phyloP scores from a whole-genome alignment of 2,888 invertebrate species.

The Drosophila setosimentum region DNA sequence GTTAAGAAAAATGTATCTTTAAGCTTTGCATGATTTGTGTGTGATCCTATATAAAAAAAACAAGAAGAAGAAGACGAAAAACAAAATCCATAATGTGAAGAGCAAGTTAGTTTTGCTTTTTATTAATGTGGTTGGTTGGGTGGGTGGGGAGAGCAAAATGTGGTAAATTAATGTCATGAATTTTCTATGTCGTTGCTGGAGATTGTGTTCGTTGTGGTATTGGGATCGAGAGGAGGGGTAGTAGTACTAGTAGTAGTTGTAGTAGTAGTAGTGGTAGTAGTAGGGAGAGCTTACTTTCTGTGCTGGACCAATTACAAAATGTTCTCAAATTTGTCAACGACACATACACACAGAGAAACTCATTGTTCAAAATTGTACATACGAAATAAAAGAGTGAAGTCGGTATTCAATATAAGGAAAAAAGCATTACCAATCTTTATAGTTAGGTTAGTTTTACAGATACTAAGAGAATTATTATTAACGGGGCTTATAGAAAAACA shows the following conservation, averaged over 20 bases:
- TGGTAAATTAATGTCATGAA: conserved; percentile 30
- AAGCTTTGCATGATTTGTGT: conserved; percentile 61
- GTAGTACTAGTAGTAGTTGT: no score
- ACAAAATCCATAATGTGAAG: conserved; percentile 59
- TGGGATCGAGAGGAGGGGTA: not conserved
- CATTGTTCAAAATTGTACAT: conserved; percentile 41
- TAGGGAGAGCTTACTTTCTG: conserved; percentile 24
- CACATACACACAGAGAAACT: conserved; percentile 58
- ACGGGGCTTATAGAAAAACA: conserved; percentile 13
- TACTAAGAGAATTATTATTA: conserved; percentile 17
- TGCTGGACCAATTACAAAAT: conserved; percentile 54
- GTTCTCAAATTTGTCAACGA: conserved; percentile 49
- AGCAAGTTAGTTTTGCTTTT: conserved; percentile 36
- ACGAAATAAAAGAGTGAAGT: conserved; percentile 56
- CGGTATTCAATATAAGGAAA: conserved; percentile 32
- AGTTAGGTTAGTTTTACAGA: conserved; percentile 25
- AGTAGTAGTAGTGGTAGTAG: not conserved
- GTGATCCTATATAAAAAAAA: conserved; percentile 61
- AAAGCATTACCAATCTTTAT: conserved; percentile 54
- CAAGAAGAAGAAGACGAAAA: conserved; percentile 47
- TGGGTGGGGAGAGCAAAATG: conserved; percentile 13
- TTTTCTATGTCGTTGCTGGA: conserved; percentile 22
- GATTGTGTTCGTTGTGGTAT: conserved; percentile 10
- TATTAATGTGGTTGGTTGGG: conserved; percentile 5
- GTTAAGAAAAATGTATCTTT: conserved; percentile 56